Evolutionary conservation across 2,113 vertebrate species (phyloP).

Genomic region (Glaucidium brasilianum): DNA sequence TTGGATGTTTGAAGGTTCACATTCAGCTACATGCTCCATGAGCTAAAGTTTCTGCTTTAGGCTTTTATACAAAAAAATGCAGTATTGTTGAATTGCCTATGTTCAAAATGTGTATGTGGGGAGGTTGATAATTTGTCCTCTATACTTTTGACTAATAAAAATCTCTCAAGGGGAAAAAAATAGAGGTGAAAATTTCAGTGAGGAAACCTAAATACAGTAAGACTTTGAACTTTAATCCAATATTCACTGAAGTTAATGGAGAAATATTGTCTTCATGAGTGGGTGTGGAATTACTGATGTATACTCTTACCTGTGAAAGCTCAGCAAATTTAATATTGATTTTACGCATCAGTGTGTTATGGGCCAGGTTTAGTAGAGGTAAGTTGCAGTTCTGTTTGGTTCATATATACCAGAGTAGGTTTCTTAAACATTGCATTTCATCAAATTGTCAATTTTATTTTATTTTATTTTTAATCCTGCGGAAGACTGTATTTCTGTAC

Average conservation of each 20-base stretch:
- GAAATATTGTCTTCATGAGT: background rate
- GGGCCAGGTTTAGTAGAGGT: background rate
- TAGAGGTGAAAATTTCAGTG: background rate
- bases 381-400: background rate
- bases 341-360: background rate
- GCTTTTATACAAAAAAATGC: background rate
- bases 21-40: background rate
- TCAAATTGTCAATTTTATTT: background rate
- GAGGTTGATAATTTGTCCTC: background rate
- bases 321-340: background rate
- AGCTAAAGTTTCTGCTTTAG: background rate
- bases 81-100: background rate
- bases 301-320: background rate
- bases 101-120: background rate
- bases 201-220: background rate
- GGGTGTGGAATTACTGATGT: background rate
- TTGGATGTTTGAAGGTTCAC: background rate
- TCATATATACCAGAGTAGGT: fast-evolving
- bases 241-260: background rate
- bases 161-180: background rate
- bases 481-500: background rate
- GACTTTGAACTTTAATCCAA: background rate
- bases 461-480: background rate
- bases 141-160: background rate
- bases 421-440: background rate